Percentiles rank a stretch among this genome's conserved stretches.
Evolutionary conservation across 1,140 invertebrate species (phyloP).

Genomic region (Drosophila ogumai): DNA sequence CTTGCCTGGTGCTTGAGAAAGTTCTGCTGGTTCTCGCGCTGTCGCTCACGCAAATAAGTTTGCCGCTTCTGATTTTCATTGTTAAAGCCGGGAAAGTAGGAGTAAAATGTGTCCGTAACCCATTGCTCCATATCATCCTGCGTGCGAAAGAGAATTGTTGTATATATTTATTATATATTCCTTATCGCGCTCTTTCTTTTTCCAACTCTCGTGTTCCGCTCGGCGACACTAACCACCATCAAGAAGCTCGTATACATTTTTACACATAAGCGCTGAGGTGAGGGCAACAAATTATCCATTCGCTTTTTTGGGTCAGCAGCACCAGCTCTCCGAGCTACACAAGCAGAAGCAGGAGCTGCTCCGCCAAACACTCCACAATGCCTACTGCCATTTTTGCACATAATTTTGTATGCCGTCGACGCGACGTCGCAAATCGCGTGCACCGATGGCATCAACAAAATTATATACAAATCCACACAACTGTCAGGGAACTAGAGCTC

Average conservation of each 20-base stretch:
- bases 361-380: slow-evolving; percentile 65
- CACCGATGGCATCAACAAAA: slow-evolving; percentile 72
- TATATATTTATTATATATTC: slow-evolving; percentile 39
- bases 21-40: slow-evolving; percentile 84
- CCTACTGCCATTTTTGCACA: slow-evolving; percentile 78
- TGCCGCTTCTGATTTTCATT: slow-evolving; percentile 84
- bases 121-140: slow-evolving; percentile 85
- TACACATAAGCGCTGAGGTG: slow-evolving; percentile 8
- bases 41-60: slow-evolving; percentile 78
- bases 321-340: slow-evolving; percentile 29
- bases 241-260: slow-evolving; percentile 81
- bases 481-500: not conserved
- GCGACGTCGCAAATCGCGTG: slow-evolving; percentile 72
- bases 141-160: slow-evolving; percentile 30
- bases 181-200: slow-evolving; percentile 35
- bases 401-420: slow-evolving; percentile 75
- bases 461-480: slow-evolving; percentile 57
- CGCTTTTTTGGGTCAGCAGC: slow-evolving; percentile 71
- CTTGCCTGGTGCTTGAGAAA: slow-evolving; percentile 83
- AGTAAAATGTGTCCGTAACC: slow-evolving; percentile 84
- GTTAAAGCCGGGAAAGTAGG: slow-evolving; percentile 84
- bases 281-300: slow-evolving; percentile 61
- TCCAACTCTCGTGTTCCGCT: slow-evolving; percentile 16
- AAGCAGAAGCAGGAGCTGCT: slow-evolving; percentile 51
- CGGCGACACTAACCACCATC: slow-evolving; percentile 80